Base-by-base conservation (phyloP, 2,113 vertebrate species). In the Cygnus buccinator region DNA sequence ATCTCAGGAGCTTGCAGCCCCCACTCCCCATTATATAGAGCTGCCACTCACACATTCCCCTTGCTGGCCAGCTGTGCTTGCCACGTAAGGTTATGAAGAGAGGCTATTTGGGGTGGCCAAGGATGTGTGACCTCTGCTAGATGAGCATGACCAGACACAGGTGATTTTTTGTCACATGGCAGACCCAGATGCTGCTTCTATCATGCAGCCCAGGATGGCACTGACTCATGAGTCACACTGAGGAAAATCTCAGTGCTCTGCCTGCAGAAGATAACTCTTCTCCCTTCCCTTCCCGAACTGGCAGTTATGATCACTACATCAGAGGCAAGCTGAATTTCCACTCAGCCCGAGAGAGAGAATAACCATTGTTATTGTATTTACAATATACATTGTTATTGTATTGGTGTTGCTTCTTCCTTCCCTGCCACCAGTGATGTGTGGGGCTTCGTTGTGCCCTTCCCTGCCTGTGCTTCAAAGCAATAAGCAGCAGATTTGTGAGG, bases 201-300 rank as follows among this genome's bases (percentile, higher is more conserved):
- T 93, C 59, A 41, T 0, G 1, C 55, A 86, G 35, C 87, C 31
- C 79, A 72, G 44, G 39, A 33, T 88, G 75, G n/a, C 87, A 55
- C 41, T 57, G 79, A 66, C 55, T 76, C 59, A 77, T 83, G 85
- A 93, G 46, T 90, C 82, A 93, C n/a, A 59, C 33, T 70, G 10
- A 44, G 82, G 23, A 33, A 80, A 89, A 95, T 39, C 52, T 35
- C 63, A 74, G 68, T 90, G 55, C 37, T 71, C n/a, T 93, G 22
- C 28, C 65, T 92, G 76, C 85, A 92, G 83, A 91, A 93, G 93
- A 92, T 86, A 71, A 16, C 50, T 80, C 68, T 85, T 52, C 26
- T 77, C 71, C 84, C n/a, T 90, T 65, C 13, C 25, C 20, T 70
- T 94, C 57, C 37, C 46, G 86, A 71, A 25, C 52, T 74, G 61